Base-by-base conservation (phyloP, 2,888 invertebrate species). In the Campoplex capitator region DNA sequence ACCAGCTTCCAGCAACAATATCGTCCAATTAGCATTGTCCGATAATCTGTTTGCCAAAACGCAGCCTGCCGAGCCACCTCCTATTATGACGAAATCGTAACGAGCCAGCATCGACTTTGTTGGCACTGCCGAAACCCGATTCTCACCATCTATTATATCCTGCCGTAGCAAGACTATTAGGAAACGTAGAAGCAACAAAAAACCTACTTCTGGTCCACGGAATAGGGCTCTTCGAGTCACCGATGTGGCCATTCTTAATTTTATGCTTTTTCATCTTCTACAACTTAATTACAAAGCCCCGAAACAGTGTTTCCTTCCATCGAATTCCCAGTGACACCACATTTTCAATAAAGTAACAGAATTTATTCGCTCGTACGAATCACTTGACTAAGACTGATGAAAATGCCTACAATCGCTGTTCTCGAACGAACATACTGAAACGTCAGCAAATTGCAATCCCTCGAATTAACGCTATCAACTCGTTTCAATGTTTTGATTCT, bases 21-120 rank as follows among this genome's bases (percentile, higher is more conserved):
- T 95, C 88, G 95, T 96, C 97, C 97, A 97, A 32, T 96, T 94
- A 0, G 96, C 95, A 90, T 97, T 96, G 94, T 98, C 98, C 6
- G 97, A 96, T 0, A 98, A 95, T 42, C 98, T 95, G 89, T 96
- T 97, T 0, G 98, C 98, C 80, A 98, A 88, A 0, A 97, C 98
- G 1, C 97, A 95, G 3, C 98, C 98, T 0, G 97, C 98, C 1
- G 97, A 97, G 0, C 98, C 98, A 0, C 96, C 98, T 0, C 98
- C 98, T 2, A 98, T 95, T 78, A 98, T 95, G 8, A 98, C 96
- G 91, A 98, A 98, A 93, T 98, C 85, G 51, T 88, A 83, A 73
- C 95, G 95, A 7, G 96, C 95, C 18, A 95, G 94, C 8, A 97
- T 92, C 2, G 96, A 93, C 13, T 95, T 94, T 0, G 96, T 92